phyloP scores from a whole-genome alignment of 2,797 vertebrate species.

The Alauda arvensis region DNA sequence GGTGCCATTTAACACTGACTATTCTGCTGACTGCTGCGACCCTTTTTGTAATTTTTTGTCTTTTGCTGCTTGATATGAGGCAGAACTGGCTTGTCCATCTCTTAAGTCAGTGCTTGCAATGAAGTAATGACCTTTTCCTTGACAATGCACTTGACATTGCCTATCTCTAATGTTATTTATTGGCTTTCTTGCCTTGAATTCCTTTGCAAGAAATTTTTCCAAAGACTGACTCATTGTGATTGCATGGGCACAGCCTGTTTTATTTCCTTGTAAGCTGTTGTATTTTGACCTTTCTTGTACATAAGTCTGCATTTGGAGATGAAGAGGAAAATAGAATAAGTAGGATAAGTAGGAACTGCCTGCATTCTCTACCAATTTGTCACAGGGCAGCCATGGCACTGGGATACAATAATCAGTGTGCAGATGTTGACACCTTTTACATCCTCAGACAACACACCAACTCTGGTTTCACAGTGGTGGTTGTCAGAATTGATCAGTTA shows the following conservation, averaged over 20 bases:
- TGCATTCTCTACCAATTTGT: background rate
- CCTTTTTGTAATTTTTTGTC: background rate
- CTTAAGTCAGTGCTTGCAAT: background rate
- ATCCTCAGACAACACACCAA: background rate
- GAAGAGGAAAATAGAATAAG: background rate
- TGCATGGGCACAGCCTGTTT: background rate
- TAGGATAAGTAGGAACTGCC: background rate
- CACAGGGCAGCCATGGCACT: background rate
- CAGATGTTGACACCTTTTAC: background rate
- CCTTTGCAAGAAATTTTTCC: background rate
- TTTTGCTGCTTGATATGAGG: background rate
- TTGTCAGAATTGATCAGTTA: background rate
- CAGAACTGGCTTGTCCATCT: background rate
- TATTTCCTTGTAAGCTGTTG: background rate
- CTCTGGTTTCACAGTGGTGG: fast-evolving
- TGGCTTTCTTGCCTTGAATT: background rate
- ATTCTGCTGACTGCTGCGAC: background rate
- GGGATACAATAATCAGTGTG: background rate
- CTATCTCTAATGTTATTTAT: background rate
- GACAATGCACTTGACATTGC: background rate
- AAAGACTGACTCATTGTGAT: background rate
- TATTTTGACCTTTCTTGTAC: background rate
- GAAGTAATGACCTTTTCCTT: background rate
- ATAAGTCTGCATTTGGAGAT: background rate
- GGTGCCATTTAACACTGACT: background rate